Evolutionary conservation across 2,113 vertebrate species (phyloP).

Genomic region (Leucosticte australis): DNA sequence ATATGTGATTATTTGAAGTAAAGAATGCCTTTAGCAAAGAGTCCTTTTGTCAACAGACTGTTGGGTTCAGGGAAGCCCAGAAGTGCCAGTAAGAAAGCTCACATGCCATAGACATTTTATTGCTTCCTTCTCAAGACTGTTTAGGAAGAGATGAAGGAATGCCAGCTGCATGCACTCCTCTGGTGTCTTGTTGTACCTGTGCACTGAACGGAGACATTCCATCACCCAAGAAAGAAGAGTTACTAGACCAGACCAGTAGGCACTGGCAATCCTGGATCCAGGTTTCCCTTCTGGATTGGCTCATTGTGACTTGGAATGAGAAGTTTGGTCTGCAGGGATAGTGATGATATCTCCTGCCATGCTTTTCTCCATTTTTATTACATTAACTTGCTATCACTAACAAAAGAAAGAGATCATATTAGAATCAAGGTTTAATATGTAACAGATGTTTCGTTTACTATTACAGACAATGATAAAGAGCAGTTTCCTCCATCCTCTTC

Average conservation of each 20-base stretch:
- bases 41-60: background rate
- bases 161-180: background rate
- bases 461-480: background rate
- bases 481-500: background rate
- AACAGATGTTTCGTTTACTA: background rate
- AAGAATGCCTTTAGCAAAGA: background rate
- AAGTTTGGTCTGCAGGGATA: background rate
- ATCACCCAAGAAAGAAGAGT: rapidly evolving
- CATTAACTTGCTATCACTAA: background rate
- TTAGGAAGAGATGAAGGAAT: background rate
- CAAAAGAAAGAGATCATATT: background rate
- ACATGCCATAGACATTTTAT: rapidly evolving
- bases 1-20: background rate
- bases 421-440: background rate
- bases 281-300: background rate
- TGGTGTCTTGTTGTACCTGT: background rate
- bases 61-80: background rate
- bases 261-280: background rate
- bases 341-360: background rate
- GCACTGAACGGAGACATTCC: background rate
- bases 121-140: background rate
- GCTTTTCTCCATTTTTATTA: background rate
- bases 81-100: background rate
- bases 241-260: background rate
- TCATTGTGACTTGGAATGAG: background rate